Percentiles rank a stretch among this genome's conserved stretches.
phyloP scores from a whole-genome alignment of 2,113 vertebrate genomes.

The Pelvicachromis taeniatus region DNA sequence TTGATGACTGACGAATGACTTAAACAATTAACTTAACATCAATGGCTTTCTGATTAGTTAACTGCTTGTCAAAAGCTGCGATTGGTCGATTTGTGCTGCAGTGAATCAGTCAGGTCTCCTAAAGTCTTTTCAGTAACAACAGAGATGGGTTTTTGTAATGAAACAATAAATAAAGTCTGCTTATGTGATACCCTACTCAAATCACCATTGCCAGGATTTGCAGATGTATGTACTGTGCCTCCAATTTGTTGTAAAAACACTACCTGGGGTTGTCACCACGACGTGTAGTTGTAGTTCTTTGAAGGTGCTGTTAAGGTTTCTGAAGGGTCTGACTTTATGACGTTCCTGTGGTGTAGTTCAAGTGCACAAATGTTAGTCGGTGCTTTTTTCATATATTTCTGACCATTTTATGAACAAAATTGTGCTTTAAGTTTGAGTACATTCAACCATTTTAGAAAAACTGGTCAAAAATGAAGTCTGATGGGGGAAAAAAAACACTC shows the following conservation, averaged over 20 bases:
- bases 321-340: neutral
- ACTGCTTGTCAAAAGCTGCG: neutral
- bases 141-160: neutral
- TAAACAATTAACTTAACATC: neutral
- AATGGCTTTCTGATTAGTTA: neutral
- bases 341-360: neutral
- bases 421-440: neutral
- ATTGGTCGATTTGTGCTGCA: neutral
- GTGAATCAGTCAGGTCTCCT: neutral
- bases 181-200: neutral
- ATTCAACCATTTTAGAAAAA: neutral
- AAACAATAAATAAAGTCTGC: neutral
- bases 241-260: neutral
- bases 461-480: neutral
- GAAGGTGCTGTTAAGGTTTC: neutral
- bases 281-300: neutral
- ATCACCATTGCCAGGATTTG: neutral
- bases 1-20: neutral
- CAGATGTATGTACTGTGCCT: neutral
- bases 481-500: neutral
- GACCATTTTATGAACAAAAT: neutral
- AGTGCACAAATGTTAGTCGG: neutral
- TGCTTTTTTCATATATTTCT: neutral
- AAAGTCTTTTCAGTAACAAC: neutral
- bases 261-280: neutral